Conservation (phyloP, 2,888 invertebrate genomes). For the Eilema sororculum region DNA sequence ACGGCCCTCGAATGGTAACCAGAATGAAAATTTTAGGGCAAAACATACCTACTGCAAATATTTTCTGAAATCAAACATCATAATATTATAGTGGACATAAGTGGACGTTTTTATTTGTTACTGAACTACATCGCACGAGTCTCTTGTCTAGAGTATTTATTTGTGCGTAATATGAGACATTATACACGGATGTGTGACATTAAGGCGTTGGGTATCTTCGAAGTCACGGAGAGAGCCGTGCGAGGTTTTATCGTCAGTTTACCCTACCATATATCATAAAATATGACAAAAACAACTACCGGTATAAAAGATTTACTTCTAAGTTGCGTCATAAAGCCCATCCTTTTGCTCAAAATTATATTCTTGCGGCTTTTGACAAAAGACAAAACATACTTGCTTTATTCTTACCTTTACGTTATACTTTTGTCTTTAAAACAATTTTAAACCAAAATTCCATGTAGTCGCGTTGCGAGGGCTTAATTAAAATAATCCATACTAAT, state of each 20-base stretch:
- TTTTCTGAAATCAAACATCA: not conserved
- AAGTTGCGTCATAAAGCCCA: constrained; percentile 23
- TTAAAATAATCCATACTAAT: too few species aligned
- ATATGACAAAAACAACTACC: constrained; percentile 36
- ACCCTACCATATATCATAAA: constrained; percentile 26
- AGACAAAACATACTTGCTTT: constrained; percentile 11
- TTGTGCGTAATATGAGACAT: not conserved
- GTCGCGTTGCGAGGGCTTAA: not conserved
- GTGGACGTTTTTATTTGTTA: not conserved
- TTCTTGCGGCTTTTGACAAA: constrained; percentile 11
- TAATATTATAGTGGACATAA: not conserved
- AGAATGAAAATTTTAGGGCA: constrained; percentile 5
- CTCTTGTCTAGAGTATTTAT: constrained; percentile 1
- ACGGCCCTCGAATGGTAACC: constrained; percentile 1
- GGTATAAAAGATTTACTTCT: constrained; percentile 30
- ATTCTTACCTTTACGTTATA: not conserved
- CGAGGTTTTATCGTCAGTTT: constrained; percentile 26
- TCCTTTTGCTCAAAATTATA: constrained; percentile 20
- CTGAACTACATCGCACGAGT: not conserved
- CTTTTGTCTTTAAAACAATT: not conserved
- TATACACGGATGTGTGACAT: constrained; percentile 11
- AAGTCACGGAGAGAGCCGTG: constrained; percentile 18
- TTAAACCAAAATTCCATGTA: not conserved
- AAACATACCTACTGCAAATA: constrained; percentile 5
- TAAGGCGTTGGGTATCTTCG: constrained; percentile 22